Base-by-base conservation (phyloP, 2,113 vertebrate species). In the Syngnathoides biaculeatus region DNA sequence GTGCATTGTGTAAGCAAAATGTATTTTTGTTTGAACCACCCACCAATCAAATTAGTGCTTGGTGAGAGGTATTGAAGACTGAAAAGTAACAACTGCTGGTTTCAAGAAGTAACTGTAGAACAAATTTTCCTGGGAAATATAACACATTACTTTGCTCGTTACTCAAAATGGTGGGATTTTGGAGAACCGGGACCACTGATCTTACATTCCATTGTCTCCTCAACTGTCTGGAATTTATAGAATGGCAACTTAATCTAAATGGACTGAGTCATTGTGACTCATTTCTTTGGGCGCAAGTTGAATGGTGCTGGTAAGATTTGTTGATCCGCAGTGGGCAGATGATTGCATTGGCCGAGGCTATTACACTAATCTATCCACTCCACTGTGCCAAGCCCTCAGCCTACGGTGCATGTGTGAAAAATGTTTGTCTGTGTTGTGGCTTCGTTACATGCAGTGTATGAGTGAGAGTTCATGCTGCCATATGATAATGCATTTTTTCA, bases 331-430 rank as follows among this genome's bases (percentile, higher is more conserved):
- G 86, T 86, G 83, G 84, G 84, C 80, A 80, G 84, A 89, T 87
- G 87, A 88, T 84, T 88, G 84, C 82, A 80, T 86, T 85, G 86
- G 87, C 85, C n/a, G 69, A 81, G 78, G 83, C 86, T 78, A 88
- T 90, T 86, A 84, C 86, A 88, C 85, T 86, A 88, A 88, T 89
- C 87, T 85, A 87, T 86, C 82, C 82, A 75, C 78, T 81, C 53
- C 68, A 74, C 67, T 76, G 67, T 85, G 86, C 85, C 86, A 89
- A 88, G 78, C 76, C 84, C 79, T 82, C 71, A 78, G 85, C 85
- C 80, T 75, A 77, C 79, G 75, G 78, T 77, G 68, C 55, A 17
- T 62, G 58, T 74, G 71, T 69, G 63, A 60, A 57, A 65, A 65
- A 42, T 69, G 63, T 68, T 43, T 1, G 61, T 67, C 66, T 62